Evolutionary conservation across 2,888 invertebrate species (phyloP).

Genomic region (Philopedon plagiatum): DNA sequence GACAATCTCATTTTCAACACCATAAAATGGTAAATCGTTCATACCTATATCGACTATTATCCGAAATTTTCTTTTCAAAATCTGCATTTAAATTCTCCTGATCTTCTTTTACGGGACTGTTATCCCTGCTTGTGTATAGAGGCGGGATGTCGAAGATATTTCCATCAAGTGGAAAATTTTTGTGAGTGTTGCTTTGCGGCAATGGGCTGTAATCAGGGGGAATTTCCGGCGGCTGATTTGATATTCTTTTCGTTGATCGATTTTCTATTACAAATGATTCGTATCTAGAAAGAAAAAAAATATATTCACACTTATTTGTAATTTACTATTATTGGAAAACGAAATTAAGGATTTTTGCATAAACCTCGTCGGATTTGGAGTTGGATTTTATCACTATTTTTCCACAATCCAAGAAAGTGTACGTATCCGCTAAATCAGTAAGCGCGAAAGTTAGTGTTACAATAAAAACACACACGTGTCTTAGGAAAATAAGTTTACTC

Average conservation of each 20-base stretch:
- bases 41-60: slow-evolving; percentile 59
- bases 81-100: slow-evolving; percentile 74
- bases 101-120: slow-evolving; percentile 38
- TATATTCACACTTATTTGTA: too few relatives aligned
- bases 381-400: too few relatives aligned
- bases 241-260: slow-evolving; percentile 32
- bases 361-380: too few relatives aligned
- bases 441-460: too few relatives aligned
- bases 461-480: too few relatives aligned
- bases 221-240: slow-evolving; percentile 51
- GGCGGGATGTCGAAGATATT: slow-evolving; percentile 45
- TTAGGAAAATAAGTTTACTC: too few relatives aligned
- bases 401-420: too few relatives aligned
- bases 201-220: slow-evolving; percentile 58
- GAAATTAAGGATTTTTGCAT: too few relatives aligned
- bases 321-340: too few relatives aligned
- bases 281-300: slow-evolving; percentile 55
- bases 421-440: too few relatives aligned
- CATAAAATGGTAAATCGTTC: background rate
- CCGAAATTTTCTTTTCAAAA: slow-evolving; percentile 73
- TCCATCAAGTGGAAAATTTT: slow-evolving; percentile 43
- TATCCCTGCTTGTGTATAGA: slow-evolving; percentile 49
- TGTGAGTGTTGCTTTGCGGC: slow-evolving; percentile 50
- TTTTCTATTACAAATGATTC: slow-evolving; percentile 61
- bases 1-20: too few relatives aligned